Base-by-base conservation (phyloP, 2,113 vertebrate species). In the Siniperca chuatsi region DNA sequence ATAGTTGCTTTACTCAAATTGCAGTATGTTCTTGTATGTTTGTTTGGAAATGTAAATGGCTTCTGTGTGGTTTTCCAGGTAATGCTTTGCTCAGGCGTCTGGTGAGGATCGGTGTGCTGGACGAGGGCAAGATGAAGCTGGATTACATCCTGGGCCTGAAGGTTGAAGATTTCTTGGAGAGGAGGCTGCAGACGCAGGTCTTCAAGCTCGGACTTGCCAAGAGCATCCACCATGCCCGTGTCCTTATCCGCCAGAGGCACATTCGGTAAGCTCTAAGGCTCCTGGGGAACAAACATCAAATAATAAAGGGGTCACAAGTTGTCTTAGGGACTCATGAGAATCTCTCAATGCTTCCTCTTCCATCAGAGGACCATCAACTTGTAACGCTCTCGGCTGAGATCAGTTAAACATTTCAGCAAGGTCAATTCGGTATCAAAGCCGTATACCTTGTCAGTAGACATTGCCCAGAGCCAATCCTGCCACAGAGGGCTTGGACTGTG, bases 121-220 rank as follows among this genome's bases (percentile, higher is more conserved):
- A 98, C 2, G 97, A 98, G 93, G 97, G 97, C 79, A 98, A 98
- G 93, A 98, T 98, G 97, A 98, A 98, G 93, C 96, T 98, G 48
- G 97, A 98, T 97, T 98, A 98, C 91, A 97, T 98, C 89, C 92
- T 98, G 90, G 97, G 97, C 71, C 94, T 98, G 89, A 98, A 98
- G 91, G 97, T 98, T 0, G 97, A 98, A 82, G 97, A 98, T 44
- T 98, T 98, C 88, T 83, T 98, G 92, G 97, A 98, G 93, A 95
- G 97, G 57, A 96, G 97, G 81, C 95, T 98, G 79, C 97, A 98
- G 94, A 98, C 97, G 0, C 97, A 98, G 90, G 97, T 98, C 79
- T 98, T 98, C 93, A 98, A 98, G 84, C 96, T 98, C 62, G 97
- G 97, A 58, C 91, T 98, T 46, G 97, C 97, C 77, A 98, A 98